A percentile compares a stretch with the other conserved stretches of the same genome.
Evolutionary conservation across 2,113 vertebrate genomes (phyloP).

Genomic region (Aramus guarauna): DNA sequence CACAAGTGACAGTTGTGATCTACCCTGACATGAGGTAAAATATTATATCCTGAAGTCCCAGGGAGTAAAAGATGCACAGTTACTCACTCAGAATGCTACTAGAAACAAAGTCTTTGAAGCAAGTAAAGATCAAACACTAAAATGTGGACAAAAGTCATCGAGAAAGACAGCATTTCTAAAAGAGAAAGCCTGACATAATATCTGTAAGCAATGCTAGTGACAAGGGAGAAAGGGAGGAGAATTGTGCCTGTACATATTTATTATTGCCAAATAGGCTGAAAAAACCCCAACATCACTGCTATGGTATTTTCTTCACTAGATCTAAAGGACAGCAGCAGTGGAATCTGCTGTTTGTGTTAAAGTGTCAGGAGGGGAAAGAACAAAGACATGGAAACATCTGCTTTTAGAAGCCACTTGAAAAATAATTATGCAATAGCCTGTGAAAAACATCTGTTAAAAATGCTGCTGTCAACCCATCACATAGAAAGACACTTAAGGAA

Average conservation of each 20-base stretch:
- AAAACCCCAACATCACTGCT: background rate
- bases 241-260: background rate
- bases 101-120: background rate
- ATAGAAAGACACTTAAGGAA: constrained; percentile 27
- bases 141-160: background rate
- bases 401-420: constrained; percentile 60
- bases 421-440: constrained; percentile 61
- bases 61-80: background rate
- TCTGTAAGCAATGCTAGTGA: background rate
- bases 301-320: constrained; percentile 37
- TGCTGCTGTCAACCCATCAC: constrained; percentile 34
- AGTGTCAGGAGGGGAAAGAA: constrained; percentile 55
- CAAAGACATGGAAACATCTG: constrained; percentile 66
- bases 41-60: background rate
- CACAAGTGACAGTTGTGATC: background rate
- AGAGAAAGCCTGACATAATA: constrained; percentile 7
- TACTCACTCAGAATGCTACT: background rate
- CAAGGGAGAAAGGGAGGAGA: background rate
- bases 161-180: background rate
- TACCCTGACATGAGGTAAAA: background rate
- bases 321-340: constrained; percentile 50
- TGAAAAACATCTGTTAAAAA: constrained; percentile 62
- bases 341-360: constrained; percentile 62
- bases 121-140: background rate
- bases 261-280: constrained; percentile 29